A percentile compares a stretch with the other conserved stretches of the same genome.
These are phyloP conservation scores for Calephelis nemesis DNA, from an alignment of 1,140 invertebrate genomes.

Conservation along the genomic window DNA sequence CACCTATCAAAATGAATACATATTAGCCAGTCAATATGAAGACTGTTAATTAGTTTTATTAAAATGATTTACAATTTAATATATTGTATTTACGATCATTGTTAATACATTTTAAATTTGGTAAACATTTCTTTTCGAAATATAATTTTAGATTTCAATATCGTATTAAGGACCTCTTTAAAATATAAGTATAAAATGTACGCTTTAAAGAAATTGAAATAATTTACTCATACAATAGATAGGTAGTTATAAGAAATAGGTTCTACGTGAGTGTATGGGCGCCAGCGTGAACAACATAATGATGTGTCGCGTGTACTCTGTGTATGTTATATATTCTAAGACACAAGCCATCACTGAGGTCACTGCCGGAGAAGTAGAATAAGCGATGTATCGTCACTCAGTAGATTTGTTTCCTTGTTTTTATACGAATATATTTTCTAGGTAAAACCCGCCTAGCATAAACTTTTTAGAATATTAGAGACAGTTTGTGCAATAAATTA, in stretches of 20 bases:
- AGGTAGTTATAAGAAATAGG: conserved; percentile 73
- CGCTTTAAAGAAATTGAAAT: conserved; percentile 78
- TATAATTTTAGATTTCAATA: conserved; percentile 45
- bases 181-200: conserved; percentile 76
- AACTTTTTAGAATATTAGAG: conserved; percentile 64
- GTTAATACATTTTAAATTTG: conserved; percentile 28
- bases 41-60: conserved; percentile 70
- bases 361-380: conserved; percentile 63
- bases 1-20: conserved; percentile 59
- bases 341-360: conserved; percentile 53
- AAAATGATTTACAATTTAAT: conserved; percentile 39
- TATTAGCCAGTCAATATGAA: conserved; percentile 68
- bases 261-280: conserved; percentile 51
- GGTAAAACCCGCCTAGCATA: conserved; percentile 57
- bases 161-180: conserved; percentile 65
- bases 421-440: conserved; percentile 47
- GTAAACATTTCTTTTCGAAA: conserved; percentile 34
- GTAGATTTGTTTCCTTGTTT: conserved; percentile 51
- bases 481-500: conserved; percentile 74
- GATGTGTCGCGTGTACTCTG: conserved; percentile 20
- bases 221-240: conserved; percentile 73
- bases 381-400: conserved; percentile 57
- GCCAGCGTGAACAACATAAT: conserved; percentile 18
- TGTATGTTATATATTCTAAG: conserved; percentile 30
- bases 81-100: conserved; percentile 21